Evolutionary conservation across 2,888 invertebrate species (phyloP).

Genomic region (Eumerus sabulonum): DNA sequence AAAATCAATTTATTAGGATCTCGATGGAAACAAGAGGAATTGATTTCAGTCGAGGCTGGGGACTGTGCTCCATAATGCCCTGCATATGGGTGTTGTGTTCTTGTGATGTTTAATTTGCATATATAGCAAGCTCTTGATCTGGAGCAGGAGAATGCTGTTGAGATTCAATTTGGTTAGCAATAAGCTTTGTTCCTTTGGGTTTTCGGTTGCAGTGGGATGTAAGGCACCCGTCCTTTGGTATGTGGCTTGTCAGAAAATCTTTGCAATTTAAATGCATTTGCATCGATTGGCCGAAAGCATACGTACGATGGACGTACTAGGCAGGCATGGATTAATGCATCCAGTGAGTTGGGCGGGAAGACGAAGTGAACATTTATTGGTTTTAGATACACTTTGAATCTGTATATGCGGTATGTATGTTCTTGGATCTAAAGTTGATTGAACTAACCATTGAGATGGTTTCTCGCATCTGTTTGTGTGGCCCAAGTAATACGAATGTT

Average conservation of each 20-base stretch:
- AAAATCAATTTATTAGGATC: constrained; percentile 61
- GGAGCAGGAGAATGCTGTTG: neutral
- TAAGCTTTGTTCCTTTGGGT: constrained; percentile 46
- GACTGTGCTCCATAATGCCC: constrained; percentile 30
- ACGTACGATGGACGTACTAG: constrained; percentile 8
- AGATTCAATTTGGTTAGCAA: constrained; percentile 67
- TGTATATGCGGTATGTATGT: neutral
- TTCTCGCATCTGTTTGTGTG: constrained; percentile 2
- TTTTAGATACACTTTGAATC: neutral
- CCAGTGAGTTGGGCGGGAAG: constrained; percentile 9
- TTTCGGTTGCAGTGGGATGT: neutral
- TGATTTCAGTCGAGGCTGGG: constrained; percentile 21
- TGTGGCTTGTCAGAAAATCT: constrained; percentile 53
- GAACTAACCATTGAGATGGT: constrained; percentile 6
- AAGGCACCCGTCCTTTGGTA: constrained; percentile 35
- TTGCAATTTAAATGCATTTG: constrained; percentile 66
- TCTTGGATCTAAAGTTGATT: constrained; percentile 6
- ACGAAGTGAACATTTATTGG: constrained; percentile 20
- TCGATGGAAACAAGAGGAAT: constrained; percentile 59
- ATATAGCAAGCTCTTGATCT: constrained; percentile 4
- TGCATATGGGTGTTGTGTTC: constrained; percentile 15
- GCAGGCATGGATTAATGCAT: constrained; percentile 14
- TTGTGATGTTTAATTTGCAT: constrained; percentile 59
- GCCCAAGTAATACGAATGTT: no score
- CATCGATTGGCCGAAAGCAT: constrained; percentile 47